Evolutionary conservation across 2,888 invertebrate genomes (phyloP), one percentile per base, ranked within the genome.

Genomic region (Leptothorax acervorum): DNA sequence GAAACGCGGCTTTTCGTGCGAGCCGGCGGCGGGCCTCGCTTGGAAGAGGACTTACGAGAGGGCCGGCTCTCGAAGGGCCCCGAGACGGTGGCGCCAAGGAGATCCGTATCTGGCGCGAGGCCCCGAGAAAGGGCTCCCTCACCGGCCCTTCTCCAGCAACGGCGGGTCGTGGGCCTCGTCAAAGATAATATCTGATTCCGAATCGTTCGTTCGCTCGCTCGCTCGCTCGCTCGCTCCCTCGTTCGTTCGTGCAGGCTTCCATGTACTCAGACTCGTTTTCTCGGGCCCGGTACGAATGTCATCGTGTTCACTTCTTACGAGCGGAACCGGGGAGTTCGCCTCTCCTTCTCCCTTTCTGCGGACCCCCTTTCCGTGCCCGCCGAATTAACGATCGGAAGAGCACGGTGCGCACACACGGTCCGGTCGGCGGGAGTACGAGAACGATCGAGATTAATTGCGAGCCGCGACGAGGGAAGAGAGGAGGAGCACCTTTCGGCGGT

Each of bases 121-220:
- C 88, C 86, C 88, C 88, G 84, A 87, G 90, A 91, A 91, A 91
- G 89, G 90, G 88, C 89, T 88, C 83, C 66, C 66, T 78, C 78
- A 73, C 53, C 79, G 71, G 68, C 65, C 55, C 84, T 83, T 42
- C 86, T 87, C 86, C 87, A 86, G 87, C 85, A 88, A 79, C 87
- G 86, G 86, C 87, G 63, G 70, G 51, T 74, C 55, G 84, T 90
- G 91, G 91, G 92, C 92, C 93, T 93, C 93, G 92, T 94, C 93
- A 94, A 92, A 93, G 94, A 94, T 94, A 94, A 93, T 93, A 94
- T 94, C 94, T 94, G 94, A 94, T 94, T 94, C 92, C 92, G 92
- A 94, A 93, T 93, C 93, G 92, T 90, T 91, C 93, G 91, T 90
- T 92, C 91, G 91, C 89, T 86, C 87, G 76, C 62, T 89, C 88